phyloP scores from a whole-genome alignment of 2,113 vertebrate genomes.

The Felis catus region F.catus_Fca126_mat1.0 CM031413.1:76152501-76153000 shows the following conservation, averaged over 20 bases:
- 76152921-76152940: background rate
- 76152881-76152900: background rate
- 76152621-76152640: background rate
- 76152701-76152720: background rate
- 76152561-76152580: background rate
- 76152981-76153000: background rate
- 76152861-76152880: background rate
- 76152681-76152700: background rate
- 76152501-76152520: background rate
- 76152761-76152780: background rate
- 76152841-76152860: background rate
- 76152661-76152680: background rate
- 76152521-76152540: background rate
- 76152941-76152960: background rate
- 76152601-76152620: background rate
- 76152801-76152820: background rate
- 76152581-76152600: background rate
- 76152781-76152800: background rate
- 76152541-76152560: background rate
- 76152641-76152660: background rate
- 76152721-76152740: background rate
- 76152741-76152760: background rate
- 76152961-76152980: background rate
- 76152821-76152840: background rate
- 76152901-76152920: background rate